Evolutionary conservation across 2,888 invertebrate genomes (phyloP).

Genomic region (Ochropacha duplaris): DNA sequence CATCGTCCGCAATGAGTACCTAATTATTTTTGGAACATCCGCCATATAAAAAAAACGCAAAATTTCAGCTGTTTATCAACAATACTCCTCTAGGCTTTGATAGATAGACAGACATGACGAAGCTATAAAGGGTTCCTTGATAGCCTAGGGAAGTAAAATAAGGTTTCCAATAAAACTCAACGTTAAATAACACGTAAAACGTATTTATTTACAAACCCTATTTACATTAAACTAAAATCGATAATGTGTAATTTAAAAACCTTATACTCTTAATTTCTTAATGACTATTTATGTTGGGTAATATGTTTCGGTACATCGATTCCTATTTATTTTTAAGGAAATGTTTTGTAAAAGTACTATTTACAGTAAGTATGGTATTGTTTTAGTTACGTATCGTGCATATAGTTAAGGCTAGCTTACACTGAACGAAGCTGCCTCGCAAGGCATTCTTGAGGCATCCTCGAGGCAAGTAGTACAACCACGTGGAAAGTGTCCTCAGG

Average conservation of each 20-base stretch:
- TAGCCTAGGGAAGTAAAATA: no score
- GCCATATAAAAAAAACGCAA: no score
- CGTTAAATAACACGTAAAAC: constrained; percentile 66
- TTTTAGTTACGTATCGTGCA: constrained; percentile 4
- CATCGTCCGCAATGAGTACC: no score
- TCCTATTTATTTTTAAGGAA: constrained; percentile 15
- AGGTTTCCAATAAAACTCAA: constrained; percentile 43
- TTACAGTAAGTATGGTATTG: constrained; percentile 2
- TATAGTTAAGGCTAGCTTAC: constrained; percentile 3
- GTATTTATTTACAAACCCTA: constrained; percentile 76
- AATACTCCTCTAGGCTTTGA: no score
- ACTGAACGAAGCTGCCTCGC: not conserved
- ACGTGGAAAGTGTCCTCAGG: not conserved
- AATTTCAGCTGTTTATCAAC: no score
- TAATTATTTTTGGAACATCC: no score
- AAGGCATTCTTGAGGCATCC: not conserved
- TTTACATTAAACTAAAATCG: constrained; percentile 50
- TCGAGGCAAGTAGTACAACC: not conserved
- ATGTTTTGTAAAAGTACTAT: constrained; percentile 3
- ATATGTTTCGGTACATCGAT: constrained; percentile 20
- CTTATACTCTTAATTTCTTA: not conserved
- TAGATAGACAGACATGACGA: no score
- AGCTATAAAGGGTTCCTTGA: no score
- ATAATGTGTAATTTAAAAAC: constrained; percentile 10
- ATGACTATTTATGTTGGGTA: constrained; percentile 5